A percentile compares a stretch with the other conserved stretches of the same genome.
Evolutionary conservation across 2,888 invertebrate species (phyloP).

Genomic region (Dicycla oo): DNA sequence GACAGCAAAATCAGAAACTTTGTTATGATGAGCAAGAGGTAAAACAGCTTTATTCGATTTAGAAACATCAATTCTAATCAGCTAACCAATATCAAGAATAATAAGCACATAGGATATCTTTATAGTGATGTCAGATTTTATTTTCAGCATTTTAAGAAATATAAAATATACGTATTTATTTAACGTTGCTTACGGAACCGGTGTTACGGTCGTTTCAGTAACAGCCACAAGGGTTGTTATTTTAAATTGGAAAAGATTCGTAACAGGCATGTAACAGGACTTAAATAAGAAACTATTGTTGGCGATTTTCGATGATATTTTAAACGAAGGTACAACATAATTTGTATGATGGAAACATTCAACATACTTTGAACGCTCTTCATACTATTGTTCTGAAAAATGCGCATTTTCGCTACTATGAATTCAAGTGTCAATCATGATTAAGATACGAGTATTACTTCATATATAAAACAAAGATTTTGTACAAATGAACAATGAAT

Average conservation of each 20-base stretch:
- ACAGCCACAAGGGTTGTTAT: neutral
- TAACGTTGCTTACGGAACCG: slow-evolving; percentile 12
- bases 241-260: neutral
- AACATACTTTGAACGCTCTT: neutral
- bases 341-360: neutral
- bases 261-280: slow-evolving; percentile 9
- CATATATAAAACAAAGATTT: slow-evolving; percentile 13
- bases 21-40: neutral
- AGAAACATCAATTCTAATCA: slow-evolving; percentile 19
- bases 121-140: neutral
- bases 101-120: neutral
- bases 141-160: too few relatives aligned
- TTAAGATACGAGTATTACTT: slow-evolving; percentile 14
- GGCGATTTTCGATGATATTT: neutral
- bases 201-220: slow-evolving; percentile 18
- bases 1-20: neutral
- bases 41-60: slow-evolving; percentile 1
- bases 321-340: neutral
- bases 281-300: neutral
- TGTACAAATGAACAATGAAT: too few relatives aligned
- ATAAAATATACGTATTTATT: too few relatives aligned
- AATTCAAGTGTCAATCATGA: slow-evolving; percentile 11
- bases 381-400: neutral
- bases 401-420: neutral
- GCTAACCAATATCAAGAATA: slow-evolving; percentile 6